Evolutionary conservation across 2,888 invertebrate genomes (phyloP), one percentile per base, ranked within the genome.

Genomic region (Pollenia angustigena): DNA sequence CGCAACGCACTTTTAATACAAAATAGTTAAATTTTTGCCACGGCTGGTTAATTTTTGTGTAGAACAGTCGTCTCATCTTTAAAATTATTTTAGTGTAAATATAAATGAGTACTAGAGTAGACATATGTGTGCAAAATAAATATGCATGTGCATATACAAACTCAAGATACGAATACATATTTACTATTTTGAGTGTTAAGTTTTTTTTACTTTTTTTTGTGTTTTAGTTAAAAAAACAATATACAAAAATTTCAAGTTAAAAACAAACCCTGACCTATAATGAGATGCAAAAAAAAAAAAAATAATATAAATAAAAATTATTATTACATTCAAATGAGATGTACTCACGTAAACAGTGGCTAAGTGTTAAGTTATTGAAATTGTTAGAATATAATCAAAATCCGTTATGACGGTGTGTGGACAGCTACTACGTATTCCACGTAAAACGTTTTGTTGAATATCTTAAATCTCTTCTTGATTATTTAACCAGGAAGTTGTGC

Each of bases 1-100:
- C 44, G 40, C 54, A 82, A 85, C 85, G 85, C 85, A 85, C 85
- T 79, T 82, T 79, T 75, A 75, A 69, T 64, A 79, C 62, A 54
- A 82, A 75, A 54, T 52, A 68, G 23, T n/a, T 8, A 32, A 32
- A 82, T 60, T 32, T 58, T 75, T 52, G 48, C 32, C 50, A 82
- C 42, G 81, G 75, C 32, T 82, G 60, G 75, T 1, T 60, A 46
- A 42, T 23, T 60, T 58, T 56, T 52, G 42, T 40, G 9, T 56
- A 50, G 9, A 66, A 18, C 50, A 18, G 16, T 18, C 16, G 44
- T 56, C 46, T 56, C n/a, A 40, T 50, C 16, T 66, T 16, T 50
- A 44, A 75, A 40, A 74, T 40, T n/a, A n/a, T 23, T 74, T 64
- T 40, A 52, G n/a, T 56, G 58, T 81, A 42, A 50, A 66, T 50